Base-by-base conservation (phyloP, 2,113 vertebrate species). In the Picathartes gymnocephalus region DNA sequence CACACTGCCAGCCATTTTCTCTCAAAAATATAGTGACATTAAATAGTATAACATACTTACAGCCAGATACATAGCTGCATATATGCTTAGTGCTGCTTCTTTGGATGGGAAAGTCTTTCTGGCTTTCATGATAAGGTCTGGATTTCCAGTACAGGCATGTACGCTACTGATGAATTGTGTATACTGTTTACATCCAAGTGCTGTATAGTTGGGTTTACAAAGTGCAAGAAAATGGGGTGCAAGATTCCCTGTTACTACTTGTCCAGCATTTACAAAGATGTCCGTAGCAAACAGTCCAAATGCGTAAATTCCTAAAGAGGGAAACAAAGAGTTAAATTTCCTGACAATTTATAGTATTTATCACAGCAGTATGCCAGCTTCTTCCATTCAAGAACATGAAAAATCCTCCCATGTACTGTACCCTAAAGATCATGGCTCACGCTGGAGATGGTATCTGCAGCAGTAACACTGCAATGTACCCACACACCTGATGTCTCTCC, bases 71-170 rank as follows among this genome's bases (percentile, higher is more conserved):
- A 99, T 98, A 7, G 99, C 99, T 44, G 98, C 99, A 64, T 99
- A 99, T 80, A 99, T 74, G 10, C 99, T 99, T 91, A 99, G 99
- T 3, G 99, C 99, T 2, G 99, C 99, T 97, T 99, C 99, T 98
- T 99, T 99, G 96, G 99, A 99, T n/a, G 99, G 99, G 90, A 99
- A 99, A 65, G 99, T 99, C 95, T 99, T 99, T 92, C 99, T 98
- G 53, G 99, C 99, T 68, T 98, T 98, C 90, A 98, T 97, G 93
- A 99, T 98, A 95, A 99, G 99, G 23, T 99, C 99, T 86, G 98
- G 98, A 94, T 99, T 99, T 80, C 99, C 99, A 1, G 99, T 99
- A 96, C 99, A 99, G 40, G 99, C 99, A 88, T 99, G 98, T 91
- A 98, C 98, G 60, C 99, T 98, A 96, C 98, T 99, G 98, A 99